phyloP scores from a whole-genome alignment of 2,888 invertebrate genomes.

The Eupithecia abbreviata region DNA sequence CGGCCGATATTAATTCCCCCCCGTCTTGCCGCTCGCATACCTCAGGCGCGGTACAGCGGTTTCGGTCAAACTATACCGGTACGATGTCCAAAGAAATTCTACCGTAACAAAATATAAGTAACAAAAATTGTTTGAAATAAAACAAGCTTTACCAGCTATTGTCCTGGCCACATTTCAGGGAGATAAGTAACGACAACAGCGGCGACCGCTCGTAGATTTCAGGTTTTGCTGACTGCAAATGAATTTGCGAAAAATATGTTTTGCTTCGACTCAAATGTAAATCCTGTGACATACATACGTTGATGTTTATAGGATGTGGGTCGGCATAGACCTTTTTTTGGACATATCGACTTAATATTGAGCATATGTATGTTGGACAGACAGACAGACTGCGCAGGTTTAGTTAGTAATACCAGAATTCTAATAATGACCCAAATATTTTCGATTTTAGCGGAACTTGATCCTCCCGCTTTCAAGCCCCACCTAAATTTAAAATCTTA shows the following conservation, averaged over 20 bases:
- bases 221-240: constrained; percentile 57
- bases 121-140: not conserved
- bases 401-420: not conserved
- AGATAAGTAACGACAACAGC: constrained; percentile 56
- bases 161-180: constrained; percentile 43
- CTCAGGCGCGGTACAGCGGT: no score
- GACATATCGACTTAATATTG: no score
- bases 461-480: no score
- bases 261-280: constrained; percentile 13
- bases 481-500: no score
- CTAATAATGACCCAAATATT: no score
- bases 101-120: not conserved
- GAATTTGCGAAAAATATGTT: constrained; percentile 50
- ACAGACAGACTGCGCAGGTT: not conserved
- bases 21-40: no score
- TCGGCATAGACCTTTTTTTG: not conserved
- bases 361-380: not conserved
- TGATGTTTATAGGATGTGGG: not conserved
- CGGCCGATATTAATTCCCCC: no score
- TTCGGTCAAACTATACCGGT: no score
- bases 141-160: constrained; percentile 24
- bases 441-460: no score
- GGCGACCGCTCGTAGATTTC: constrained; percentile 52
- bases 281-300: not conserved
- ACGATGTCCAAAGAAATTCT: no score